Base-by-base conservation (phyloP, 1,140 invertebrate species). In the Hycleus phaleratus region DNA sequence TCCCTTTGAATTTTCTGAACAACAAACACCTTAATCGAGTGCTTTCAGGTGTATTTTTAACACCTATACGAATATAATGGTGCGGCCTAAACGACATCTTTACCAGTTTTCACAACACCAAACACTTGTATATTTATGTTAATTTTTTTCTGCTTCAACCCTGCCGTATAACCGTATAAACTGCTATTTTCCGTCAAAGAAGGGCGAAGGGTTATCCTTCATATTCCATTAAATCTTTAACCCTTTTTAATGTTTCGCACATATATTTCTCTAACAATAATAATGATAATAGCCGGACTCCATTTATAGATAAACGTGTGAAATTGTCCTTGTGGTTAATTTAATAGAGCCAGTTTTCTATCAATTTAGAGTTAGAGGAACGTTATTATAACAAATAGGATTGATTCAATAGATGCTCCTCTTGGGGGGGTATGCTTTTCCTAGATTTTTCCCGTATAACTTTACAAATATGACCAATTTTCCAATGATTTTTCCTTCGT, bases 301-400 rank as follows among this genome's bases (percentile, higher is more conserved):
- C 56, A 51, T 32, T 32, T 32, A 58, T 46, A 47, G 58, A 60
- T 61, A 63, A 60, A 61, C 62, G 62, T 64, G 62, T 64, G 62
- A 64, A 64, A 64, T 64, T 63, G 61, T 53, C 49, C 57, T 64
- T 64, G 62, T 56, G 59, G 59, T 64, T 52, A 56, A 42, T 46
- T 56, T 64, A 64, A 64, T 64, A 64, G 62, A 51, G 38, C 62
- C 48, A 50, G 62, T 61, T 44, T 38, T 55, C 32, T 42, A 2
- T n/a, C 40, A 10, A 42, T 42, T 42, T 42, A 39, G 10, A 39
- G 2, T 39, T 10, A 39, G 10, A 39, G 38, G 2, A 39, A 39
- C 38, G 38, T 7, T 10, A 1, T 39, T 7, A 39, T 2, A 18
- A 18, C 18, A 18, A 18, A 18, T 18, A 12, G 12, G 12, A 12